Base-by-base conservation (phyloP, 37 sponge, comb jelly and placozoan genomes). In the Aplysina aerophoba region DNA sequence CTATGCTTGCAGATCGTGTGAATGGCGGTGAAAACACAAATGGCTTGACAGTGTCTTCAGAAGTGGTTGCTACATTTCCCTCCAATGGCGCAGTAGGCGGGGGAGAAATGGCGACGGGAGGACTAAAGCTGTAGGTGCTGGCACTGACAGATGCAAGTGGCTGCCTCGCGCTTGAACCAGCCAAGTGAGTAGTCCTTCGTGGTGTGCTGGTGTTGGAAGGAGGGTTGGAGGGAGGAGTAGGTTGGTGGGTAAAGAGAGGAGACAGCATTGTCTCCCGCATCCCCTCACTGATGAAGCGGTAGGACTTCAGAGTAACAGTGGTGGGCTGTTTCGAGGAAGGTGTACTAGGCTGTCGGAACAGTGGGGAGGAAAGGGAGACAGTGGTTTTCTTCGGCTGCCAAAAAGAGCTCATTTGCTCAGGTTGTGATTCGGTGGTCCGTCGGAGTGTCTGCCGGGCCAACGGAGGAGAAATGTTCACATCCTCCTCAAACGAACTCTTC, bases 11-110 rank as follows among this genome's bases (percentile, higher is more conserved):
- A 11, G 78, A 75, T 17, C 78, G 44, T 21, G 78, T 75, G 24
- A 75, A 75, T 1, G 78, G 78, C 31, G 78, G 78, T 25, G 78
- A 75, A 41, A 75, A 75, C 12, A 41, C 78, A 41, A 41, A 75
- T 6, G 78, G 78, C 44, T 50, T 40, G 12, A 75, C n/a, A 36
- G 78, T 75, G 38, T 19, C 53, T 16, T 75, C 78, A 4, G n/a
- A 19, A 31, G 34, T 1, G 37, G 5, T 13, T 11, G 16, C 53
- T 75, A 6, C 11, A 4, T 62, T 62, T 11, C 2, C 5, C 12
- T 62, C 64, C 12, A 62, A 4, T 62, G 24, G 64, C 37, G 39
- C 78, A 41, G 44, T 75, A 19, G 78, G 78, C 3, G 78, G 78
- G 13, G 78, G 78, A 16, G 78, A 75, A 4, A n/a, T 40, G 40